Evolutionary conservation across 2,113 vertebrate species (phyloP).

Genomic region (Leucopsar rothschildi): DNA sequence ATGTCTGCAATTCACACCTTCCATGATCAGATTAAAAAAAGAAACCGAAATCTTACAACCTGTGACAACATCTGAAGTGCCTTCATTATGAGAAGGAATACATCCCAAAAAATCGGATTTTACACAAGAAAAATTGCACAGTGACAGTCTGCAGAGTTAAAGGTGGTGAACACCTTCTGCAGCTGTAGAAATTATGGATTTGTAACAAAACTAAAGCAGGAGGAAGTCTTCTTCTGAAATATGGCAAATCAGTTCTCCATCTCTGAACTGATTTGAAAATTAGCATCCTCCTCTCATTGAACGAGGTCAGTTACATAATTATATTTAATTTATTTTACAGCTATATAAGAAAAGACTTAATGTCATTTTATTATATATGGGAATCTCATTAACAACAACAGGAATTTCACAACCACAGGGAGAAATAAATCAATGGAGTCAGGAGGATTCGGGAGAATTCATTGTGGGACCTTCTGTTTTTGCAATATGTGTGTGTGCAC

Average conservation of each 20-base stretch:
- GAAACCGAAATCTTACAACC: neutral
- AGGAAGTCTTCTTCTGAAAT: neutral
- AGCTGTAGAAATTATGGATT: neutral
- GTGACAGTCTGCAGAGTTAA: neutral
- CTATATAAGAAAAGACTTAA: neutral
- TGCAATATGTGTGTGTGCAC: neutral
- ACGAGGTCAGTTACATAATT: neutral
- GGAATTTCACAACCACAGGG: neutral
- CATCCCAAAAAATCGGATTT: neutral
- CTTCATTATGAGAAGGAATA: neutral
- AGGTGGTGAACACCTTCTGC: neutral
- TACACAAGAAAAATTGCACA: neutral
- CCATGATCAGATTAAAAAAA: neutral
- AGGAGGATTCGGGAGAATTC: neutral
- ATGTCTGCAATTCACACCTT: neutral
- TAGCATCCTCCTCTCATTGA: neutral
- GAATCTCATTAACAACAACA: neutral
- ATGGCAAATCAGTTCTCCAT: neutral
- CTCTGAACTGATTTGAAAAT: neutral
- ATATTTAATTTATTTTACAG: neutral
- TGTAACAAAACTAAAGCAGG: neutral
- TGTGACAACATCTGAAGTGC: neutral
- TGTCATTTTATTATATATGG: neutral
- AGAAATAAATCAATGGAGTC: neutral
- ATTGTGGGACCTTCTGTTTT: neutral